Conservation (phyloP, 2,888 invertebrate genomes). For the Theretra japonica region DNA sequence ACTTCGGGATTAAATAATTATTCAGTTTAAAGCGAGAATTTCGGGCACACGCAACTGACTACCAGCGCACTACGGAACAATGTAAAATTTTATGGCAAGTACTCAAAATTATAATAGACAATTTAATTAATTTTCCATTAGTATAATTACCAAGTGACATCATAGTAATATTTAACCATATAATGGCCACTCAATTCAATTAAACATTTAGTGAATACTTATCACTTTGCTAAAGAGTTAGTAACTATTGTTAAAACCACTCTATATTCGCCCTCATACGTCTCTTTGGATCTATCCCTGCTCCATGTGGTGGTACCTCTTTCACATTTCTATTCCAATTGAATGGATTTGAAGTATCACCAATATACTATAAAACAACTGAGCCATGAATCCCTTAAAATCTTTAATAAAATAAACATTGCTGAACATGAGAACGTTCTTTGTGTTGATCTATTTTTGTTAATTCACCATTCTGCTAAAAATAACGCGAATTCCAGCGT, state of each 20-base stretch:
- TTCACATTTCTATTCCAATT: too few species aligned
- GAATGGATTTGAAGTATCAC: too few species aligned
- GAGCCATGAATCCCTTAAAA: too few species aligned
- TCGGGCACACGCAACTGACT: neutral
- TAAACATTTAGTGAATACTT: neutral
- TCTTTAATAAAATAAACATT: neutral
- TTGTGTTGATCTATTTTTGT: neutral
- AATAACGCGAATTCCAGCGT: neutral
- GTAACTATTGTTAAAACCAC: neutral
- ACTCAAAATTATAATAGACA: neutral
- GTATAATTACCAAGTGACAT: neutral
- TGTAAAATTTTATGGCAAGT: neutral
- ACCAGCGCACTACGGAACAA: neutral
- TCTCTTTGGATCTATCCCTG: too few species aligned
- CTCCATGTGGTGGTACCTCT: too few species aligned
- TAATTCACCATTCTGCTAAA: neutral
- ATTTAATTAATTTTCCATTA: neutral
- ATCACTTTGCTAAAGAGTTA: neutral
- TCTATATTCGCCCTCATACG: too few species aligned
- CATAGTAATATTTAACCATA: neutral
- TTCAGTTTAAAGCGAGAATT: neutral
- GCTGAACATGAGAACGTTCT: neutral
- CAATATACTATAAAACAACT: too few species aligned
- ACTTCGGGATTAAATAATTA: neutral
- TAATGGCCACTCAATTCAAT: neutral